Evolutionary conservation across 2,888 invertebrate species (phyloP).

Genomic region (Dugesia japonica): DNA sequence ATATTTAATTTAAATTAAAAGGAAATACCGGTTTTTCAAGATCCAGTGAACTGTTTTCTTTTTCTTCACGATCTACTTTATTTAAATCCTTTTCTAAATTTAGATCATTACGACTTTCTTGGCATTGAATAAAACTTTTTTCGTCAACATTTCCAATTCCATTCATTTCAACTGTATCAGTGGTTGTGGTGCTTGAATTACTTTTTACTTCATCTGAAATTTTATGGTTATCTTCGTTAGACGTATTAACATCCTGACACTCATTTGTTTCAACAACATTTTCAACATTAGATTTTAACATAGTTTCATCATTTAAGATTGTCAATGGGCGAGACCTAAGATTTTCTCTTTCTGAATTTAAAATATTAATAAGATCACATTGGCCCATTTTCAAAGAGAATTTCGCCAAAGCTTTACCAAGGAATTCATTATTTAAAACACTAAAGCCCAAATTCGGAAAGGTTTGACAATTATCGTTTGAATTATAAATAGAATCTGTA

Average conservation of each 20-base stretch:
- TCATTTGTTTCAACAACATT: neutral
- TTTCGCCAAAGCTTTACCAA: conserved; percentile 6
- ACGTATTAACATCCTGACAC: neutral
- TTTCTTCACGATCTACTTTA: no score
- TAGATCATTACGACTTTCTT: no score
- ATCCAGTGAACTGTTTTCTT: no score
- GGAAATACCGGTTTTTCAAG: no score
- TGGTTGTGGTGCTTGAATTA: neutral
- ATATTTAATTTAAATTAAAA: no score
- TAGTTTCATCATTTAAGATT: neutral
- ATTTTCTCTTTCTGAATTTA: conserved; percentile 20
- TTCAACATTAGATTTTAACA: neutral
- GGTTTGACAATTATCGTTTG: neutral
- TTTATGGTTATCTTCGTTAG: neutral
- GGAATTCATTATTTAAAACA: conserved; percentile 7
- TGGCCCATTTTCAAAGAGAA: conserved; percentile 1
- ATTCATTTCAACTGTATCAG: conserved; percentile 10
- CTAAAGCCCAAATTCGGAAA: neutral
- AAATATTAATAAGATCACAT: neutral
- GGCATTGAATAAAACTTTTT: neutral
- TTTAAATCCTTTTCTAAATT: no score
- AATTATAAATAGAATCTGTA: neutral
- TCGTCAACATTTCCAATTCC: neutral
- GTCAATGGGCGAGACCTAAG: neutral
- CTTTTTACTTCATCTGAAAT: neutral